Evolutionary conservation across 1,140 invertebrate species (phyloP).

Genomic region (Pollicipes pollicipes): DNA sequence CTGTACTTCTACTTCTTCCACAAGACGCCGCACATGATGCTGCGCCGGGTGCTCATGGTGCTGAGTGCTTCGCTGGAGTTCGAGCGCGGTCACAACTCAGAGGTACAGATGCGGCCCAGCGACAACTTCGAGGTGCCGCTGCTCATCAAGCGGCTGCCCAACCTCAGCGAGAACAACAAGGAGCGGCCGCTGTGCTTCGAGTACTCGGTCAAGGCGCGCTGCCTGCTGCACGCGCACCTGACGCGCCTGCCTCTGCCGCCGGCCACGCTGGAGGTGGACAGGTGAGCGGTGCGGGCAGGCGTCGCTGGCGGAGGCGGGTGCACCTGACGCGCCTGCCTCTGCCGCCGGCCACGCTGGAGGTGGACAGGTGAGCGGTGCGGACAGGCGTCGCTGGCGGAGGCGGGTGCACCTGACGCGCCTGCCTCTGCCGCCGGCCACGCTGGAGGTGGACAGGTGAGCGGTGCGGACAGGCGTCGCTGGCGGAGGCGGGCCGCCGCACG

Average conservation of each 20-base stretch:
- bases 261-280: slow-evolving; percentile 62
- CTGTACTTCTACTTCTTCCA: slow-evolving; percentile 91
- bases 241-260: slow-evolving; percentile 59
- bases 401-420: slow-evolving; percentile 84
- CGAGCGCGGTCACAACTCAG: slow-evolving; percentile 78
- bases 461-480: slow-evolving; percentile 39
- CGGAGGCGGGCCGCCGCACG: slow-evolving; percentile 84
- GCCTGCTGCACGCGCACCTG: slow-evolving; percentile 85
- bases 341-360: slow-evolving; percentile 60
- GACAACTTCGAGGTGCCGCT: slow-evolving; percentile 91
- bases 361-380: slow-evolving; percentile 38
- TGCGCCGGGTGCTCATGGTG: slow-evolving; percentile 92
- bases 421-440: slow-evolving; percentile 51
- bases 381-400: slow-evolving; percentile 56
- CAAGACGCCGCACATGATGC: slow-evolving; percentile 82
- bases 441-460: slow-evolving; percentile 56
- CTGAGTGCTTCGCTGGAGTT: slow-evolving; percentile 91
- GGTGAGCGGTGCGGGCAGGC: slow-evolving; percentile 28
- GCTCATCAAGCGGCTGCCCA: slow-evolving; percentile 75
- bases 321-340: slow-evolving; percentile 71
- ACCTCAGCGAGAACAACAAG: slow-evolving; percentile 86
- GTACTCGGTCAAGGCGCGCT: slow-evolving; percentile 94
- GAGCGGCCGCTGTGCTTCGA: slow-evolving; percentile 77
- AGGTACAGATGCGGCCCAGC: slow-evolving; percentile 69
- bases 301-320: slow-evolving; percentile 79